Base-by-base conservation (phyloP, 2,797 vertebrate species). In the Chanos chanos region DNA sequence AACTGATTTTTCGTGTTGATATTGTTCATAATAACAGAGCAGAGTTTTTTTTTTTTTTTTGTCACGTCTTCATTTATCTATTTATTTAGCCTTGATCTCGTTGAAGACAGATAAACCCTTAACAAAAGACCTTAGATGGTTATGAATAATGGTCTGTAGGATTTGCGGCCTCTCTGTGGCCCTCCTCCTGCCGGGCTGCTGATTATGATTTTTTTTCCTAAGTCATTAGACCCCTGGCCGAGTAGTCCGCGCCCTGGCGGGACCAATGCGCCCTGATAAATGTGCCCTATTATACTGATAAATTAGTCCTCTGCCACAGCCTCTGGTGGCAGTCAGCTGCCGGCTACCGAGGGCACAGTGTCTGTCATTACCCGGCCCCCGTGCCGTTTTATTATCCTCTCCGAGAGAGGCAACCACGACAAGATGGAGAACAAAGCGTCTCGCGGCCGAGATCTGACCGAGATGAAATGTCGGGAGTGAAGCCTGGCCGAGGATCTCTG, bases 201-300 rank as follows among this genome's bases (percentile, higher is more conserved):
- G 34, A 75, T 76, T 77, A 83, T 71, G 49, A 58, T 65, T 60
- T 59, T 65, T 73, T 58, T 67, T 60, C 72, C 73, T 64, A 45
- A 65, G 52, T 79, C 76, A 84, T 85, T 82, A 85, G 75, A 82
- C 77, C 74, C 82, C 79, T 18, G 56, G 74, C 67, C 75, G 69
- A 62, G 31, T 33, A 71, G 71, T 63, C 31, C 33, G 33, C 73
- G 71, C 60, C 77, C 80, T 72, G 81, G 75, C 68, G 73, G 77
- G 79, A 70, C 72, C 73, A 74, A 61, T 68, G 71, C 70, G 76
- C 74, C 75, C 77, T 86, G 79, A 86, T 83, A 81, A 67, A 86
- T 84, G 68, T 76, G 18, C 55, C 71, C 77, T 72, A 78, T 87
- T 84, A 82, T 81, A 70, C 69, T 81, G 81, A 82, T 84, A 80